Percentiles rank a stretch among this genome's conserved stretches.
phyloP scores from a whole-genome alignment of 2,888 invertebrate species.

The Andrena chrysosceles region DNA sequence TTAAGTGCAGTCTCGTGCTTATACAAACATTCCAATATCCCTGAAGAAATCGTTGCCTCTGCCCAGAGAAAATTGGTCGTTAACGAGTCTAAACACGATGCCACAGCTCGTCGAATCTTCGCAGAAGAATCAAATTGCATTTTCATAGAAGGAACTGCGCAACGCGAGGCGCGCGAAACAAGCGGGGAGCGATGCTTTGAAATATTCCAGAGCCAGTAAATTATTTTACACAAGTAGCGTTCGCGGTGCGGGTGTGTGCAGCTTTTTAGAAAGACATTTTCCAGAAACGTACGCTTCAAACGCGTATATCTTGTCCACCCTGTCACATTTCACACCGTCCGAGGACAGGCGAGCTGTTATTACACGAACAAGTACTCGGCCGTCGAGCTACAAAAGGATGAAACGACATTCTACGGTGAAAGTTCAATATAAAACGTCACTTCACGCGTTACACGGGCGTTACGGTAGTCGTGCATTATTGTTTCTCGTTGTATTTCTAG shows the following conservation, averaged over 20 bases:
- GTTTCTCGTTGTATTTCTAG: background rate
- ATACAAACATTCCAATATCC: background rate
- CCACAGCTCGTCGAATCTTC: background rate
- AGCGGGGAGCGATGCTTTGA: background rate
- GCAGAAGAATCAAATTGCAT: background rate
- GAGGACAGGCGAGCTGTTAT: slow-evolving; percentile 33
- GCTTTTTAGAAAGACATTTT: slow-evolving; percentile 23
- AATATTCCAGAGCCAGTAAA: slow-evolving; percentile 23
- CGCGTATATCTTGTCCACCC: slow-evolving; percentile 25
- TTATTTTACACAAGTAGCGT: slow-evolving; percentile 9
- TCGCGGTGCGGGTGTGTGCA: background rate
- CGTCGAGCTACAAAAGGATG: slow-evolving; percentile 34
- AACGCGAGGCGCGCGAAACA: background rate
- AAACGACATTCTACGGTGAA: slow-evolving; percentile 30
- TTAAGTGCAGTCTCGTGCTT: slow-evolving; percentile 2
- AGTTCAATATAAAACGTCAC: slow-evolving; percentile 50
- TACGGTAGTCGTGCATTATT: slow-evolving; percentile 27
- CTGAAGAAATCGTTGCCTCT: background rate
- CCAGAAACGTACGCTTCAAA: slow-evolving; percentile 23
- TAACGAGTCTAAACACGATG: background rate
- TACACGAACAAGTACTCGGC: slow-evolving; percentile 31
- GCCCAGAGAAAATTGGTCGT: slow-evolving; percentile 1
- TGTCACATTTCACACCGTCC: slow-evolving; percentile 34
- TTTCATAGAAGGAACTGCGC: background rate
- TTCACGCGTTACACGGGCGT: slow-evolving; percentile 11